These are phyloP conservation scores for Drosophila melanosoma DNA, from an alignment of 2,888 invertebrate genomes.

Conservation along the genomic window DNA sequence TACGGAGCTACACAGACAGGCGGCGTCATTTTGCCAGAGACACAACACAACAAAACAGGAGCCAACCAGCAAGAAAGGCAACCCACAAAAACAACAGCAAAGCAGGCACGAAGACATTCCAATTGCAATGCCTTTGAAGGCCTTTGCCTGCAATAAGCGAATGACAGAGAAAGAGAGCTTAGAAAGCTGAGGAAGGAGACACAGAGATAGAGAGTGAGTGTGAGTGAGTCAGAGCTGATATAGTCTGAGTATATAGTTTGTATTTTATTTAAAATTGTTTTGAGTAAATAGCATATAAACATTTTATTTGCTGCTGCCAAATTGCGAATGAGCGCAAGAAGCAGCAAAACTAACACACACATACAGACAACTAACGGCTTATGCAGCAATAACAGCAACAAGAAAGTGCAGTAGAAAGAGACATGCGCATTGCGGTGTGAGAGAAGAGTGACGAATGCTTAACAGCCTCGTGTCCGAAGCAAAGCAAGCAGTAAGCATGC, in stretches of 20 bases:
- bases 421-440: constrained; percentile 63
- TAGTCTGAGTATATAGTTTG: constrained; percentile 48
- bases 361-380: constrained; percentile 30
- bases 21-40: constrained; percentile 76
- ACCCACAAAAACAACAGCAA: constrained; percentile 60
- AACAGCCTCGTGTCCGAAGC: constrained; percentile 16
- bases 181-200: constrained; percentile 21
- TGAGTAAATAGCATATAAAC: constrained; percentile 80
- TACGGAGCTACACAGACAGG: constrained; percentile 70
- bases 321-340: constrained; percentile 49
- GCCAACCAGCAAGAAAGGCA: constrained; percentile 74
- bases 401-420: constrained; percentile 63
- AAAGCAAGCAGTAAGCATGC: constrained; percentile 8
- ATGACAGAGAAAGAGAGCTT: constrained; percentile 18
- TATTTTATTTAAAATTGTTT: constrained; percentile 81
- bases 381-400: constrained; percentile 53
- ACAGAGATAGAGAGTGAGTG: constrained; percentile 15
- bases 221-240: constrained; percentile 6
- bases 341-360: not conserved
- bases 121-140: constrained; percentile 76
- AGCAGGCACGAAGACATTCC: constrained; percentile 74
- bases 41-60: constrained; percentile 79
- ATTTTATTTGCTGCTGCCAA: constrained; percentile 79
- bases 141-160: constrained; percentile 46
- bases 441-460: constrained; percentile 46